Base-by-base conservation (phyloP, 2,888 invertebrate species). In the Lasioglossum lativentre region DNA sequence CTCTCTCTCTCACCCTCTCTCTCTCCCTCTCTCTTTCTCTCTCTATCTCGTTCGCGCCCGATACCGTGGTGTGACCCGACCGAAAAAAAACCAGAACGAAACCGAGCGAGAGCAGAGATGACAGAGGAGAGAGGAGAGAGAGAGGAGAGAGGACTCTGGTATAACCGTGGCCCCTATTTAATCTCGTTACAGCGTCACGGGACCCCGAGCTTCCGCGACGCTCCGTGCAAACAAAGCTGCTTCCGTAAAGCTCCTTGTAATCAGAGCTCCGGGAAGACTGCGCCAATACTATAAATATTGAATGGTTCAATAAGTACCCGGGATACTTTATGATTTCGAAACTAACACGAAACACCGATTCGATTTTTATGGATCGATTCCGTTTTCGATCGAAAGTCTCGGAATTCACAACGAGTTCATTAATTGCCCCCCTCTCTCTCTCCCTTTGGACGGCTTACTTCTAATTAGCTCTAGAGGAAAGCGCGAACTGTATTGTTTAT, bases 221-320 rank as follows among this genome's bases (percentile, higher is more conserved):
- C 23, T 56, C 70, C 70, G 40, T 40, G 70, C 70, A 70, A 70
- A 40, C 70, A 70, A 70, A 70, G 70, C 70, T 70, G 70, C 70
- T 70, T 70, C 70, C 12, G n/a, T 70, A 40, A 70, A 70, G 70
- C 70, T 70, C 70, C 70, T 70, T 70, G 80, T 56, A 59, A 47
- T 27, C 38, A n/a, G 30, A 52, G 78, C 40, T 27, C 34, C 27
- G 74, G 40, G 40, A 40, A 40, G 70, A 70, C 70, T 70, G 38
- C 40, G 23, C 38, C 70, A 40, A 70, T 70, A 70, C 70, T 40
- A 70, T 70, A 70, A 70, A 70, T 70, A 70, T 70, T 70, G 70
- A 40, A n/a, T 38, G 40, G 70, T n/a, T 40, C 70, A 40, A 70
- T 70, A 40, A 40, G 70, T 70, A 70, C 70, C 70, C 38, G 66